Conservation (phyloP, 2,888 invertebrate genomes). For the Scotopteryx bipunctaria region DNA sequence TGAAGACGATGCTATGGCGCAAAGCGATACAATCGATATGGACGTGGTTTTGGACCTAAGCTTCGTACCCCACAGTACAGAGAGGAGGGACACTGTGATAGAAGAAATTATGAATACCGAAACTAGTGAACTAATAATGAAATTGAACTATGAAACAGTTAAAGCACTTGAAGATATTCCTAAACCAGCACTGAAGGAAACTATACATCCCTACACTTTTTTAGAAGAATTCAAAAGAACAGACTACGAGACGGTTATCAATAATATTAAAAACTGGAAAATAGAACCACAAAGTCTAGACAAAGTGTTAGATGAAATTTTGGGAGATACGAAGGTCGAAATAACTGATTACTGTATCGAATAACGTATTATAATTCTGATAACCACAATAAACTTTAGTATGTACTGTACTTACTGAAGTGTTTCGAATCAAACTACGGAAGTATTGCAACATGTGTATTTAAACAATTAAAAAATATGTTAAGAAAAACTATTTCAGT, state of each 20-base stretch:
- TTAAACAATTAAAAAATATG: no score
- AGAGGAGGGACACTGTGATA: slow-evolving; percentile 66
- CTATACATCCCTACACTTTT: slow-evolving; percentile 44
- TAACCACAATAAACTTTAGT: no score
- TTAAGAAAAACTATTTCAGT: slow-evolving; percentile 78
- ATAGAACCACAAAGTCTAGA: slow-evolving; percentile 76
- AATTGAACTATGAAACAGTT: slow-evolving; percentile 70
- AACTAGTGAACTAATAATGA: slow-evolving; percentile 79
- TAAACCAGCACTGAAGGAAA: slow-evolving; percentile 18
- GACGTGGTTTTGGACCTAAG: slow-evolving; percentile 17
- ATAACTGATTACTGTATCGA: slow-evolving; percentile 14
- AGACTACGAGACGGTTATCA: slow-evolving; percentile 80
- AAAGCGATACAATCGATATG: slow-evolving; percentile 4
- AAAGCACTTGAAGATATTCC: slow-evolving; percentile 28
- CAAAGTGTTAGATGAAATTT: slow-evolving; percentile 41
- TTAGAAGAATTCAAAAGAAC: slow-evolving; percentile 51
- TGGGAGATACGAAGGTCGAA: slow-evolving; percentile 17
- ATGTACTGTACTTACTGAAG: no score
- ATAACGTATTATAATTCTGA: no score
- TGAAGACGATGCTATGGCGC: not conserved
- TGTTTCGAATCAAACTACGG: not conserved
- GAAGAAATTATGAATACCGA: slow-evolving; percentile 81
- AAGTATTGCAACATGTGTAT: no score
- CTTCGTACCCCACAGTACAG: slow-evolving; percentile 16
- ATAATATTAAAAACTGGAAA: slow-evolving; percentile 83